phyloP scores from a whole-genome alignment of 1,140 invertebrate species.

The Eubasilissa regina region DNA sequence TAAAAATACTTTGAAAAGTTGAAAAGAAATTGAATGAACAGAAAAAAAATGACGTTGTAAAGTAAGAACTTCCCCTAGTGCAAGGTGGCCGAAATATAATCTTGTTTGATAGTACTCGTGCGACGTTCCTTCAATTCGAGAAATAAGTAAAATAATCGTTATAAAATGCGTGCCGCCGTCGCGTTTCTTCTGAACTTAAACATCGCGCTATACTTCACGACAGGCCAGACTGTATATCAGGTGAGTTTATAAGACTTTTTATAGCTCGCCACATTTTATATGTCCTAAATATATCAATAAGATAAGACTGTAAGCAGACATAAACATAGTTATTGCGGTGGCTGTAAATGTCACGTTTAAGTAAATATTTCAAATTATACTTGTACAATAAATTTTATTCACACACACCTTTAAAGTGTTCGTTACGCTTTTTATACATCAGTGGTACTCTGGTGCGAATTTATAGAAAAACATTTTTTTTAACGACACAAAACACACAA shows the following conservation, averaged over 20 bases:
- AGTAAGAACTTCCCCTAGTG: slow-evolving; percentile 3
- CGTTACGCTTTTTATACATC: no score
- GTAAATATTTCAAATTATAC: no score
- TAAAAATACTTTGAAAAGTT: slow-evolving; percentile 16
- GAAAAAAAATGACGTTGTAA: slow-evolving; percentile 8
- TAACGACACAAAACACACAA: no score
- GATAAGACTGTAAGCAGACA: neutral
- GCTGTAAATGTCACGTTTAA: no score
- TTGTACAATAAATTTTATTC: no score
- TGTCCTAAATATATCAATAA: neutral
- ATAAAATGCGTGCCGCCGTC: slow-evolving; percentile 53
- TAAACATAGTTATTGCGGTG: neutral
- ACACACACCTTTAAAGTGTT: no score
- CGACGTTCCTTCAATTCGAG: neutral
- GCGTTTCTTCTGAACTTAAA: slow-evolving; percentile 55
- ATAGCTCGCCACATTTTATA: neutral
- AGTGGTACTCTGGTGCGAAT: no score
- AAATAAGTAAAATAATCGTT: neutral
- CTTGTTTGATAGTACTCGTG: no score
- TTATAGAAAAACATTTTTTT: no score
- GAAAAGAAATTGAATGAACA: neutral
- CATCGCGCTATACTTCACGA: slow-evolving; percentile 53
- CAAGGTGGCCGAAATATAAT: neutral
- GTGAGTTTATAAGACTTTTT: slow-evolving; percentile 40
- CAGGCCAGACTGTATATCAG: slow-evolving; percentile 52